Evolutionary conservation across 2,888 invertebrate species (phyloP), one percentile per base, ranked within the genome.

Genomic region (Spialia ferax): DNA sequence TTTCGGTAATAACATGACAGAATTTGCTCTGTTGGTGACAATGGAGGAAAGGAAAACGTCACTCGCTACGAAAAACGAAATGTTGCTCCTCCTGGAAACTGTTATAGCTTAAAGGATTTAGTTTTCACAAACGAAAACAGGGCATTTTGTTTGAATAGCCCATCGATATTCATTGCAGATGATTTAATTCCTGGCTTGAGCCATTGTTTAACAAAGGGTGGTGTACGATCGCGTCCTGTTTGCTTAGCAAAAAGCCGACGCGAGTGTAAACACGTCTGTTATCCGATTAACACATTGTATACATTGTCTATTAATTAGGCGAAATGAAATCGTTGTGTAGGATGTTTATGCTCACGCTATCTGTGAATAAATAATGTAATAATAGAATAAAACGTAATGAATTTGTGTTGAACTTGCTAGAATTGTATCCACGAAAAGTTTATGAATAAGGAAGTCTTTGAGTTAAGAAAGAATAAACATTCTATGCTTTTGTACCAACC

Each of bases 211-310:
- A 62, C 62, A 38, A 62, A 68, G 62, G 38, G 52, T 15, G 42
- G 5, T 18, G 59, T 15, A 45, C 32, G 23, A 50, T 68, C 48
- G 64, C 62, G 69, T 70, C 70, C 69, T 85, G 84, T 85, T 87
- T 84, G 74, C 79, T 69, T 79, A 79, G 79, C 79, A 85, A 84
- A 87, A 86, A 84, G 83, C 84, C 74, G 71, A 66, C 72, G 71
- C 71, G 56, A 73, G 74, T 73, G 79, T 77, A 83, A 86, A 84
- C 84, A 83, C 59, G 75, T 73, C 70, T 73, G 79, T 75, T 81
- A 84, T 83, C 79, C 76, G 77, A 75, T 77, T 82, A 82, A 80
- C 75, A 75, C 74, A 69, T 73, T 74, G 72, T 71, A 64, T 69
- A 65, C 69, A 60, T 65, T 70, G 69, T 69, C 69, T 70, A 69